phyloP scores from a whole-genome alignment of 2,888 invertebrate genomes.

The Trissolcus japonicus region DNA sequence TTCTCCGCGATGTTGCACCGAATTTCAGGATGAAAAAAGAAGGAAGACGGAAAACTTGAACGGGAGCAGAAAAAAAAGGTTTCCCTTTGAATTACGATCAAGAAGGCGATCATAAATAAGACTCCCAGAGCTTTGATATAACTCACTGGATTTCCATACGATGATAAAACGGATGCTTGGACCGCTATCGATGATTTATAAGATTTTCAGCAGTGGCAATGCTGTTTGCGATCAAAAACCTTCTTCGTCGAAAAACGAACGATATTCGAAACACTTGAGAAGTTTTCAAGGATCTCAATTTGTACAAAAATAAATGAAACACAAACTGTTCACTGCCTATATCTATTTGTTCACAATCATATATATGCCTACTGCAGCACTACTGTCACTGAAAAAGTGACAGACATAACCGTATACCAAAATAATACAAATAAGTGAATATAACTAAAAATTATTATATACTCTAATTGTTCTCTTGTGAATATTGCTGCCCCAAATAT shows the following conservation, averaged over 20 bases:
- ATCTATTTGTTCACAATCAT: too few species aligned
- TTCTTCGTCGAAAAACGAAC: slow-evolving; percentile 55
- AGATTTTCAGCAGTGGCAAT: slow-evolving; percentile 63
- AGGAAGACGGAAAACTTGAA: slow-evolving; percentile 52
- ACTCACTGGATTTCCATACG: slow-evolving; percentile 74
- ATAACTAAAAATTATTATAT: too few species aligned
- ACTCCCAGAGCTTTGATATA: slow-evolving; percentile 69
- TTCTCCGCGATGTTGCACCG: slow-evolving; percentile 39
- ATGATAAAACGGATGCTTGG: slow-evolving; percentile 71
- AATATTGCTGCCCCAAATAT: too few species aligned
- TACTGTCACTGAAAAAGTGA: too few species aligned
- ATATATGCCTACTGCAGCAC: too few species aligned
- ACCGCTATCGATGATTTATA: slow-evolving; percentile 65
- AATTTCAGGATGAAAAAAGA: slow-evolving; percentile 46
- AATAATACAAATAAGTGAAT: too few species aligned
- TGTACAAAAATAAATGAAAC: neutral
- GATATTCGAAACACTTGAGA: slow-evolving; percentile 44
- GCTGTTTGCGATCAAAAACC: slow-evolving; percentile 59
- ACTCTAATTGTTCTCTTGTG: too few species aligned
- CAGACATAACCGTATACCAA: too few species aligned
- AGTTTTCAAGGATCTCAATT: slow-evolving; percentile 36
- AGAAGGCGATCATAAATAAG: slow-evolving; percentile 70
- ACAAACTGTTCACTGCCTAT: too few species aligned
- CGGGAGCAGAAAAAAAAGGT: slow-evolving; percentile 41
- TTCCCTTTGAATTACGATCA: slow-evolving; percentile 65